A percentile compares a stretch with the other conserved stretches of the same genome.
phyloP scores from a whole-genome alignment of 2,113 vertebrate genomes.

The Triplophysa siluroides region DNA sequence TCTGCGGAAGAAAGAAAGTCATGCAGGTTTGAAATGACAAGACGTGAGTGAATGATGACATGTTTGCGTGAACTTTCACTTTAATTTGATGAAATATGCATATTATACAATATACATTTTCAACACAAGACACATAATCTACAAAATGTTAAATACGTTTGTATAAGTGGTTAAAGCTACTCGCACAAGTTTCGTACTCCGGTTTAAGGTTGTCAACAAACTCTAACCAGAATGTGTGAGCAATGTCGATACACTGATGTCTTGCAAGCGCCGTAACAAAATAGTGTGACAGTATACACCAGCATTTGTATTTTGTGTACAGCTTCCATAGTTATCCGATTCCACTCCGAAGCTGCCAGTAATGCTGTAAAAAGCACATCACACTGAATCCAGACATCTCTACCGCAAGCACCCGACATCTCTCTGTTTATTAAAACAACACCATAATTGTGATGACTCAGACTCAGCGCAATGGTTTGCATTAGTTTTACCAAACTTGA shows the following conservation, averaged over 20 bases:
- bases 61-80: no score
- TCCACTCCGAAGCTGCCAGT: conserved; percentile 8
- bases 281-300: neutral
- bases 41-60: no score
- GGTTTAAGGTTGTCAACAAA: neutral
- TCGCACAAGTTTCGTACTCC: neutral
- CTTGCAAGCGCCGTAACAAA: neutral
- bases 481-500: no score
- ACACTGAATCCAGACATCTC: neutral
- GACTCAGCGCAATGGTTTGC: neutral
- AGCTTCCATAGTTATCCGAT: conserved; percentile 8
- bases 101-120: no score
- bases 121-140: no score
- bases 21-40: no score
- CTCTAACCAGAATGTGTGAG: neutral
- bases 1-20: no score
- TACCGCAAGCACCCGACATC: neutral
- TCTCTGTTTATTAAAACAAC: neutral
- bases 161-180: neutral
- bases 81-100: no score
- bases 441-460: neutral
- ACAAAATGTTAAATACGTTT: neutral
- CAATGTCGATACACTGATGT: neutral
- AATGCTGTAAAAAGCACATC: neutral
- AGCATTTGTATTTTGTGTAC: neutral